Evolutionary conservation across 1,140 invertebrate genomes (phyloP), one percentile per base, ranked within the genome.

Genomic region (Eumaeus atala): DNA sequence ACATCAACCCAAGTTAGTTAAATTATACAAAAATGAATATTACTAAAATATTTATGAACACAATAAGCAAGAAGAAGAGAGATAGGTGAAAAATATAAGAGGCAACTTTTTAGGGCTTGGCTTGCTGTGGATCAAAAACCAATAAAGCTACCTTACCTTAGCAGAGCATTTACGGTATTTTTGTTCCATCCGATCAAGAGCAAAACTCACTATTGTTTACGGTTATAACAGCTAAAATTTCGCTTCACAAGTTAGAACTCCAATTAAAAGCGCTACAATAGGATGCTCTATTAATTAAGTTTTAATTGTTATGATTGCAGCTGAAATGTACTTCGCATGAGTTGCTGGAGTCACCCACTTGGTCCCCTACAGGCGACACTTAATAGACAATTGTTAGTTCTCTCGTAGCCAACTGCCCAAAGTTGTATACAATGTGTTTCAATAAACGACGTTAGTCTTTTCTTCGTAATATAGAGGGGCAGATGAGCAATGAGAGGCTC

Each of bases 241-340:
- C n/a, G n/a, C 21, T 44, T 44, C 12, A 14, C 7, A 44, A 44
- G 40, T 17, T 16, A 16, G 21, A 28, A 28, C 21, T 44, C 14
- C 40, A 44, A 44, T 44, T 44, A 44, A 44, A 44, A 44, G 40
- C 17, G 17, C 9, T 16, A 44, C 14, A 16, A 14, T 14, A 44
- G 14, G 40, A 16, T 44, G 9, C 40, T 44, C 40, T 9, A 14
- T 14, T 16, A 44, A 28, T 44, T 44, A 44, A 40, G 17, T 44
- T 14, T 44, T 44, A 44, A 44, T 16, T 44, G 40, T 44, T 44
- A 16, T 44, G 40, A 44, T 44, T 44, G 40, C 40, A 16, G 14
- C 8, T 16, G 8, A 17, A 44, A 17, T 44, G 12, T 16, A 44
- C 12, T 44, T 17, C 21, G 21, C 21, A 28, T 6, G 21, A 28